A percentile compares a stretch with the other conserved stretches of the same genome.
phyloP scores from a whole-genome alignment of 2,113 vertebrate species.

The Aspidoscelis tigris region DNA sequence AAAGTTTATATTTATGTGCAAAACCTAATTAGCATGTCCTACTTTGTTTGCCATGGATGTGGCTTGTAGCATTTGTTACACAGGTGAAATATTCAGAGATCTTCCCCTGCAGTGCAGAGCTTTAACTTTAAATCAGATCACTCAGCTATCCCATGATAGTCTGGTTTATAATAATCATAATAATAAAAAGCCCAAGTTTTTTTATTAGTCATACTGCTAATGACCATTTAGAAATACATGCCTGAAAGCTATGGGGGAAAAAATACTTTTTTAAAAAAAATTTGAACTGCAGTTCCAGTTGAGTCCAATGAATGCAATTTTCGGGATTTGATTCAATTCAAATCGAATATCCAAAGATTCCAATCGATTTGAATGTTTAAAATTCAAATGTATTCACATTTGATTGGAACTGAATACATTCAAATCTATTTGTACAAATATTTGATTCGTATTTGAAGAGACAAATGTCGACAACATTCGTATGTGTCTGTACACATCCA shows the following conservation, averaged over 20 bases:
- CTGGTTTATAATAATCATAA: neutral
- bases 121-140: constrained; percentile 35
- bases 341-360: no score
- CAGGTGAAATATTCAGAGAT: constrained; percentile 28
- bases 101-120: neutral
- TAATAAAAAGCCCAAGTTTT: neutral
- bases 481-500: no score
- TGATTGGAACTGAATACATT: no score
- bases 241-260: neutral
- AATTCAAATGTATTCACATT: no score
- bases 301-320: no score
- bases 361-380: no score
- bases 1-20: constrained; percentile 41
- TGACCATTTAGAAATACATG: neutral
- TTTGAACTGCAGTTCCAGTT: no score
- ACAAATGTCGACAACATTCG: no score
- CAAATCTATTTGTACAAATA: no score
- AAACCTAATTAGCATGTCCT: constrained; percentile 40
- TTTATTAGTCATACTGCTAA: neutral
- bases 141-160: neutral
- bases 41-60: constrained; percentile 26
- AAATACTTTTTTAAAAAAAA: no score
- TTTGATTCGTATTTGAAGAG: no score
- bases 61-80: constrained; percentile 33
- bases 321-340: no score